phyloP scores from a whole-genome alignment of 2,888 invertebrate genomes.

The Oxycera nigricornis region DNA sequence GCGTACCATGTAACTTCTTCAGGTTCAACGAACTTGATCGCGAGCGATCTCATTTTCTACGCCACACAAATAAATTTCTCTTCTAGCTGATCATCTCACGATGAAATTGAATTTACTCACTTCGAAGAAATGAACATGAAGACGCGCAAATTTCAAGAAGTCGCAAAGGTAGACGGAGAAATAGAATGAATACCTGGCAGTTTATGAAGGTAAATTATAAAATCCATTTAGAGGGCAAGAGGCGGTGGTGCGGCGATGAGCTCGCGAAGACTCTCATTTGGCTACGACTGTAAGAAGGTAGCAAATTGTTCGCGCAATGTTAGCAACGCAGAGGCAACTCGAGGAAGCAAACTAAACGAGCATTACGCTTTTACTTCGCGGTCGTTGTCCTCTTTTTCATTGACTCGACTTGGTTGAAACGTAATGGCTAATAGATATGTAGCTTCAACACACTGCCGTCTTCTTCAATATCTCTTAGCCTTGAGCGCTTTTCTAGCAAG shows the following conservation, averaged over 20 bases:
- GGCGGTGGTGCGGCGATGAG: neutral
- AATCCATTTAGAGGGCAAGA: neutral
- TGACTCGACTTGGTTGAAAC: constrained; percentile 34
- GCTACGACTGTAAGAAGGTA: neutral
- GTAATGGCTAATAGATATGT: constrained; percentile 17
- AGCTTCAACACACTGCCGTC: neutral
- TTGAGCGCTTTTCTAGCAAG: neutral
- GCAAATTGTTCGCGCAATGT: constrained; percentile 2
- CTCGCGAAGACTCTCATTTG: neutral
- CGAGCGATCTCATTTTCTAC: constrained; percentile 40
- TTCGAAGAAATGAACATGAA: constrained; percentile 22
- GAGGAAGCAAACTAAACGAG: constrained; percentile 28
- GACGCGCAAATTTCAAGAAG: constrained; percentile 3
- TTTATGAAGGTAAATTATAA: neutral
- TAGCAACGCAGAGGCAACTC: neutral
- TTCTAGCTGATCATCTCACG: constrained; percentile 19
- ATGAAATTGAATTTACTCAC: constrained; percentile 30
- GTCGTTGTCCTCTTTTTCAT: constrained; percentile 45
- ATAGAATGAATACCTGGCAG: neutral
- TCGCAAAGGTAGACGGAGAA: constrained; percentile 3
- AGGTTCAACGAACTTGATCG: constrained; percentile 33
- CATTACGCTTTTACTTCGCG: constrained; percentile 40
- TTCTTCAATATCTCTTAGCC: neutral
- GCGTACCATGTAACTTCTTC: neutral
- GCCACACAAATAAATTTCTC: constrained; percentile 39